Evolutionary conservation across 37 sponge, comb jelly and placozoan genomes (phyloP).

Genomic region (Halisarca cf. caerulea): DNA sequence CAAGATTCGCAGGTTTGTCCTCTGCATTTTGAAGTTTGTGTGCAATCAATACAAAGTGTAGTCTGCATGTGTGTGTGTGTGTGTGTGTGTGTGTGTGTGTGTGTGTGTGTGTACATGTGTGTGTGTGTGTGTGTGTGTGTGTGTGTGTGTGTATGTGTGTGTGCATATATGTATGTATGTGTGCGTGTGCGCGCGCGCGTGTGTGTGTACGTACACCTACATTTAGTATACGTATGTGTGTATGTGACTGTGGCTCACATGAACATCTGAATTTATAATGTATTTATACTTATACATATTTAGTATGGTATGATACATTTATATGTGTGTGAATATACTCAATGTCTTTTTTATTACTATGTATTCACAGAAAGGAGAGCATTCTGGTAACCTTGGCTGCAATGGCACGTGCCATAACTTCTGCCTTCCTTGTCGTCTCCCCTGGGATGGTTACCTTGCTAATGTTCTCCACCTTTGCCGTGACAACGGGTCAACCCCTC

Average conservation of each 20-base stretch:
- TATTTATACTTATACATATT: background rate
- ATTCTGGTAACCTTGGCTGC: conserved; percentile 12
- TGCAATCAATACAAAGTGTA: too few species aligned
- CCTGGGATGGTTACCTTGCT: conserved; percentile 42
- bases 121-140: background rate
- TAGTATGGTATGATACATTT: conserved; percentile 8
- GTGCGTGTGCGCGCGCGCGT: background rate
- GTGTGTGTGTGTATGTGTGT: conserved; percentile 7
- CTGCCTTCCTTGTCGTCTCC: conserved; percentile 37
- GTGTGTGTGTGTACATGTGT: background rate
- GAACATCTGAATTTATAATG: background rate
- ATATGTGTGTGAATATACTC: background rate
- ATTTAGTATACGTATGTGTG: background rate
- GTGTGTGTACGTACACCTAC: background rate
- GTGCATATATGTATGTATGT: background rate
- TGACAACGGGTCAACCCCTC: conserved; percentile 35
- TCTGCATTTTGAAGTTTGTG: background rate
- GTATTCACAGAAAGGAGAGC: conserved; percentile 50
- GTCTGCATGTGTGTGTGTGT: too few species aligned
- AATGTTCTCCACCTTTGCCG: conserved; percentile 43
- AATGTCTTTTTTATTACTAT: background rate
- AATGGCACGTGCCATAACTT: conserved; percentile 40
- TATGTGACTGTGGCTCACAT: background rate
- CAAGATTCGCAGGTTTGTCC: conserved; percentile 62
- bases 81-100: too few species aligned